Conservation (phyloP, 2,797 vertebrate genomes). For the Lagodon rhomboides region DNA sequence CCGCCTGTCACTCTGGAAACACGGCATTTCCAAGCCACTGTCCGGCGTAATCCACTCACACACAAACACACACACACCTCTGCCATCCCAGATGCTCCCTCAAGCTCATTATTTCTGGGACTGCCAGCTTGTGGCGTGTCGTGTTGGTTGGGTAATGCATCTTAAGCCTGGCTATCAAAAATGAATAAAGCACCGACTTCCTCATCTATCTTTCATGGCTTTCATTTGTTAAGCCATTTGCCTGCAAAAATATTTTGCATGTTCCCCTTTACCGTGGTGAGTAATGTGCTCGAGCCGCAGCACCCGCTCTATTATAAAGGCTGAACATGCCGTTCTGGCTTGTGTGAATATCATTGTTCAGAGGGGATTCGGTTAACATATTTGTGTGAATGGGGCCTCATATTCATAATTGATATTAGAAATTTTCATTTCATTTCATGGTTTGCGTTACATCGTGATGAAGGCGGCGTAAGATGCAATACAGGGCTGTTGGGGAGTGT, state of each 20-base stretch:
- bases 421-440: constrained; percentile 39
- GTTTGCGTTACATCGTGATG: constrained; percentile 31
- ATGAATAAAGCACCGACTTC: constrained; percentile 81
- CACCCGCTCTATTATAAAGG: constrained; percentile 43
- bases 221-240: constrained; percentile 81
- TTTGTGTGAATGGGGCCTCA: constrained; percentile 25
- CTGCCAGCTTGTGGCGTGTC: constrained; percentile 64
- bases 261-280: constrained; percentile 62
- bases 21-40: constrained; percentile 47
- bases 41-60: constrained; percentile 50
- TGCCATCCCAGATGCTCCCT: constrained; percentile 74
- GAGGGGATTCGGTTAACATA: constrained; percentile 10
- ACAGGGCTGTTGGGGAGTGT: constrained; percentile 9
- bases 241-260: constrained; percentile 73
- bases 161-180: constrained; percentile 80
- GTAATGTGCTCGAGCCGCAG: constrained; percentile 56
- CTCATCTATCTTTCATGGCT: constrained; percentile 82
- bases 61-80: constrained; percentile 42
- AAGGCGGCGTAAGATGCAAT: constrained; percentile 10
- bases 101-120: constrained; percentile 77
- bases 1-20: constrained; percentile 48
- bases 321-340: constrained; percentile 31
- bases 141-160: constrained; percentile 78
- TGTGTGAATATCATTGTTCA: constrained; percentile 39
- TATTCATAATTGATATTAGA: constrained; percentile 35